Conservation (phyloP, 2,797 vertebrate genomes). For the Channa striata region DNA sequence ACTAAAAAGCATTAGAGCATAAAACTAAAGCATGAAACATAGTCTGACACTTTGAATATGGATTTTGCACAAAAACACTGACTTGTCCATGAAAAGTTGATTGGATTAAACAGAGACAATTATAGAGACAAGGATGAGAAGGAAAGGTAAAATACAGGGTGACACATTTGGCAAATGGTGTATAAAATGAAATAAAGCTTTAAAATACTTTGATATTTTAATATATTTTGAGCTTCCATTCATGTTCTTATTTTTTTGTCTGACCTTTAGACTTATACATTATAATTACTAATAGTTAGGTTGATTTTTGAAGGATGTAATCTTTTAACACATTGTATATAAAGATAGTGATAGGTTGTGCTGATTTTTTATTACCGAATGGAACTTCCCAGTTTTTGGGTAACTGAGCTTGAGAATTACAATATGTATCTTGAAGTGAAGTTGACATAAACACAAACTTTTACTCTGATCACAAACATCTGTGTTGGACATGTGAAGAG, state of each 20-base stretch:
- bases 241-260: background rate
- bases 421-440: no score
- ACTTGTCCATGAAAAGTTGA: slow-evolving; percentile 40
- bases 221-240: background rate
- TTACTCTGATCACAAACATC: no score
- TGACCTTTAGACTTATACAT: background rate
- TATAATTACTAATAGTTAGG: background rate
- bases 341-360: no score
- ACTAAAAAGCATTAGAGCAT: slow-evolving; percentile 33
- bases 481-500: no score
- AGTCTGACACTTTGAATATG: slow-evolving; percentile 55
- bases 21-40: slow-evolving; percentile 61
- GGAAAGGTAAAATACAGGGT: slow-evolving; percentile 26
- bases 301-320: no score
- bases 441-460: no score
- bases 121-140: slow-evolving; percentile 38
- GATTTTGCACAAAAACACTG: slow-evolving; percentile 41
- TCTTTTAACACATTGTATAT: no score
- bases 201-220: background rate
- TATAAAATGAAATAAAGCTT: slow-evolving; percentile 4
- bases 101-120: slow-evolving; percentile 54
- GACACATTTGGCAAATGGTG: slow-evolving; percentile 22
- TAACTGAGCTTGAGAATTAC: no score
- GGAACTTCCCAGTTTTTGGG: no score
- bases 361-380: no score